A percentile compares a stretch with the other conserved stretches of the same genome.
Evolutionary conservation across 2,888 invertebrate species (phyloP).

Genomic region (Theodoxus fluviatilis): DNA sequence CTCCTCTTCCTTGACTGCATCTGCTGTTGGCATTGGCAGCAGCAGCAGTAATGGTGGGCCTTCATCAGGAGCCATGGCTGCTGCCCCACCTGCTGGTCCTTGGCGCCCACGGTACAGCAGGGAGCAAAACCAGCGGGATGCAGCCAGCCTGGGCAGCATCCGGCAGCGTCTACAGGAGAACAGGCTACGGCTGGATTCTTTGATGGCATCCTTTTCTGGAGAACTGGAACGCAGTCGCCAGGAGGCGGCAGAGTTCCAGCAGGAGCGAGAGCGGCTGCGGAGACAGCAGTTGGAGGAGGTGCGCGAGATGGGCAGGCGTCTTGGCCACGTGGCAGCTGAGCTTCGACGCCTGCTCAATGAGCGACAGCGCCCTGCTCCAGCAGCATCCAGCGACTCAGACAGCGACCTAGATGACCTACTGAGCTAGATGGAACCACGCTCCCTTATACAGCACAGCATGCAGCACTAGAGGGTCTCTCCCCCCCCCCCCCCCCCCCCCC

Average conservation of each 20-base stretch:
- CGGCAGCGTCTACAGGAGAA: slow-evolving; percentile 52
- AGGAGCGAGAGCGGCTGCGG: slow-evolving; percentile 47
- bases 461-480: no score
- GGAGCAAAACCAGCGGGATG: no score
- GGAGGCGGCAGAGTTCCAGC: slow-evolving; percentile 48
- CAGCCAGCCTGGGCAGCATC: slow-evolving; percentile 38
- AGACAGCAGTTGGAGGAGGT: slow-evolving; percentile 56
- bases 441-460: no score
- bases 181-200: slow-evolving; percentile 45
- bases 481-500: no score
- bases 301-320: slow-evolving; percentile 48
- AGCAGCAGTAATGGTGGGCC: no score
- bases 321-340: slow-evolving; percentile 52
- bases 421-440: no score
- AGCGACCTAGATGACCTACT: slow-evolving; percentile 28
- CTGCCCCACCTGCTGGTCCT: no score
- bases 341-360: slow-evolving; percentile 47
- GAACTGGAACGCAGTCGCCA: slow-evolving; percentile 51
- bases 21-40: no score
- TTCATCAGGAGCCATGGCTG: no score
- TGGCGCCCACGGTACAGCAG: no score
- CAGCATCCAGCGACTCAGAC: slow-evolving; percentile 17
- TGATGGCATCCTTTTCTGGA: slow-evolving; percentile 49
- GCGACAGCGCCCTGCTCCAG: slow-evolving; percentile 30
- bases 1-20: no score